These are phyloP conservation scores for Mobula birostris DNA, from an alignment of 2,113 vertebrate genomes.

Conservation along the genomic window DNA sequence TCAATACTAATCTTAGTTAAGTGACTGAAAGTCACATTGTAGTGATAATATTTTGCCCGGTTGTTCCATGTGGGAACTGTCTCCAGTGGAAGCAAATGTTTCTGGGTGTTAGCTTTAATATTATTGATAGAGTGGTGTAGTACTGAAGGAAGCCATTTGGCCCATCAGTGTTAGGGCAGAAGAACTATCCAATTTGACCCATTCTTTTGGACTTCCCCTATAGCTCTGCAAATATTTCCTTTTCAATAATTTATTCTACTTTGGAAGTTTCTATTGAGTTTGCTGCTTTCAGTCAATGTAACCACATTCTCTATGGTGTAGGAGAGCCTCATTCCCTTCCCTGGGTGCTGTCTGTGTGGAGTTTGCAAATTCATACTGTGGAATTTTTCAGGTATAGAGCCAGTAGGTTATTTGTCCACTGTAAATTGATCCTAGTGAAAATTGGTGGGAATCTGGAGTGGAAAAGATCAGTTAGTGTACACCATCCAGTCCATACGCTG, in stretches of 20 bases:
- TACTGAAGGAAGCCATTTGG: not conserved
- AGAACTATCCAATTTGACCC: not conserved
- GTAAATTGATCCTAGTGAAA: no score
- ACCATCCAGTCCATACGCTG: no score
- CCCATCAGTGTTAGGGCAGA: not conserved
- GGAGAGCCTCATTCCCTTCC: no score
- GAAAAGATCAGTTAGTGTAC: no score
- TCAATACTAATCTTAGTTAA: slow-evolving; percentile 79
- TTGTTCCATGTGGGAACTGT: slow-evolving; percentile 64
- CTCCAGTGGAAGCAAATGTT: slow-evolving; percentile 61
- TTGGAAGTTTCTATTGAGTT: not conserved
- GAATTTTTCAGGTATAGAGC: no score
- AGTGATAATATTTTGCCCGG: slow-evolving; percentile 69
- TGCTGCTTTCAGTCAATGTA: not conserved
- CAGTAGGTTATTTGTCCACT: no score
- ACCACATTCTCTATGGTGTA: no score
- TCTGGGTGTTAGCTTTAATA: slow-evolving; percentile 28
- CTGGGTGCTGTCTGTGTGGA: no score
- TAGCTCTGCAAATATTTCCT: no score
- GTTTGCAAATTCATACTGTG: no score
- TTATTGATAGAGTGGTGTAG: not conserved
- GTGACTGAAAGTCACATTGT: slow-evolving; percentile 75
- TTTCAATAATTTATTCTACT: not conserved
- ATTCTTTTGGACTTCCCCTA: not conserved
- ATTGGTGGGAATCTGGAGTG: no score